Percentiles rank a stretch among this genome's conserved stretches.
Evolutionary conservation across 2,113 vertebrate genomes (phyloP).

Genomic region (Nasalis larvatus): DNA sequence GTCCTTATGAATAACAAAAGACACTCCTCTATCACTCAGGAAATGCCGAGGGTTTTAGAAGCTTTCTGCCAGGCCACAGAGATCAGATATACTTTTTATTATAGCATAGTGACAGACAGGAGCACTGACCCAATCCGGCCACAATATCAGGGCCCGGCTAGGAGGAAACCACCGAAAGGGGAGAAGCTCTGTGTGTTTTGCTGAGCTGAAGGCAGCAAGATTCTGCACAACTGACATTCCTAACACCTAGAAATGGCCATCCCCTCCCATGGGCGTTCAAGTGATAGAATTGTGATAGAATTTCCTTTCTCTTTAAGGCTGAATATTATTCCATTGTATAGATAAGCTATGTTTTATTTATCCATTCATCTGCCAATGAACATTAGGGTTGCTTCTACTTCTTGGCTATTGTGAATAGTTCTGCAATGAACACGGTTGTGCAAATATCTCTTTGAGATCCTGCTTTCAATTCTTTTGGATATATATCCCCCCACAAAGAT

Average conservation of each 20-base stretch:
- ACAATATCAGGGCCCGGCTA: background rate
- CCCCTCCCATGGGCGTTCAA: accelerated
- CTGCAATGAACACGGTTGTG: too few species aligned
- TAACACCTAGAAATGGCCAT: background rate
- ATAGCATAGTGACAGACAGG: background rate
- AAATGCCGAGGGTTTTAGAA: background rate
- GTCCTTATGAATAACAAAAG: background rate
- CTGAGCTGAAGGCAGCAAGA: background rate
- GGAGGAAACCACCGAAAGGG: too few species aligned
- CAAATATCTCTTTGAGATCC: too few species aligned
- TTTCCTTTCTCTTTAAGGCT: too few species aligned
- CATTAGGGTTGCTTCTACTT: too few species aligned
- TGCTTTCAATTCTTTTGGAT: too few species aligned
- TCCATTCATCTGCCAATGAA: too few species aligned
- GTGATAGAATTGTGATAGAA: too few species aligned
- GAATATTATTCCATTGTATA: too few species aligned
- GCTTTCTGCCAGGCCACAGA: accelerated
- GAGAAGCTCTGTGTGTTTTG: accelerated
- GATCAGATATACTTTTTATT: background rate
- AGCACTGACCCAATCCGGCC: accelerated
- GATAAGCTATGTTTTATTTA: too few species aligned
- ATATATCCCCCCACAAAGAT: too few species aligned
- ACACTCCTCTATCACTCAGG: background rate
- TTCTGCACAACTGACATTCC: accelerated
- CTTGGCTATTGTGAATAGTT: too few species aligned